Evolutionary conservation across 2,113 vertebrate species (phyloP), one percentile per base, ranked within the genome.

Genomic region (Pteronura brasiliensis): DNA sequence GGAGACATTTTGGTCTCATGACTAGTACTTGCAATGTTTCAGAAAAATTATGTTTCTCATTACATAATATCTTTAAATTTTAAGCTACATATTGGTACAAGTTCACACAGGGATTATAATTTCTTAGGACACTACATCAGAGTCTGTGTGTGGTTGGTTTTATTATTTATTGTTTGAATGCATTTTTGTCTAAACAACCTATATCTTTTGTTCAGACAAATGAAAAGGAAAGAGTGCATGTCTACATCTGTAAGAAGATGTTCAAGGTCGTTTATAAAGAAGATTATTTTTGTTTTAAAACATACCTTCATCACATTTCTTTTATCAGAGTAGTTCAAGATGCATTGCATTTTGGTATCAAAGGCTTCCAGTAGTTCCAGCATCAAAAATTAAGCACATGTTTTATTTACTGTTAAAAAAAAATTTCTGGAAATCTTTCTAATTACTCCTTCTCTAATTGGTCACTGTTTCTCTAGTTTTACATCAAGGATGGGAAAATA

Each of bases 401-500:
- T 67, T 94, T 92, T 88, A 71, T 23, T 89, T 88, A 95, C 10
- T 9, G 63, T 55, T 52, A 67, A 69, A 69, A 81, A 81, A 81
- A 80, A 57, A 31, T 18, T 59, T 44, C 25, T 61, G n/a, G 63
- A 76, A 49, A 12, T 6, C 49, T 69, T 82, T 72, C 47, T 36
- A 69, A 18, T 76, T 25, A 47, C 6, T 31, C 74, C 49, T 13
- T n/a, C 49, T 96, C 87, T 85, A 44, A 31, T 29, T 81, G 36
- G 23, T 55, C 3, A 12, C 36, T 87, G 1, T 95, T 69, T 97
- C 61, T 97, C 49, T 49, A 44, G 57, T 47, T 59, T 23, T 59
- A 27, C 11, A 44, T 27, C 3, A 12, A 71, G 76, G 61, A 11
- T 77, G 88, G 94, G 88, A 96, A 92, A 98, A 98, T 94, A 55